Evolutionary conservation across 2,888 invertebrate species (phyloP).

Genomic region (Scaptomyza cyrtandrae): DNA sequence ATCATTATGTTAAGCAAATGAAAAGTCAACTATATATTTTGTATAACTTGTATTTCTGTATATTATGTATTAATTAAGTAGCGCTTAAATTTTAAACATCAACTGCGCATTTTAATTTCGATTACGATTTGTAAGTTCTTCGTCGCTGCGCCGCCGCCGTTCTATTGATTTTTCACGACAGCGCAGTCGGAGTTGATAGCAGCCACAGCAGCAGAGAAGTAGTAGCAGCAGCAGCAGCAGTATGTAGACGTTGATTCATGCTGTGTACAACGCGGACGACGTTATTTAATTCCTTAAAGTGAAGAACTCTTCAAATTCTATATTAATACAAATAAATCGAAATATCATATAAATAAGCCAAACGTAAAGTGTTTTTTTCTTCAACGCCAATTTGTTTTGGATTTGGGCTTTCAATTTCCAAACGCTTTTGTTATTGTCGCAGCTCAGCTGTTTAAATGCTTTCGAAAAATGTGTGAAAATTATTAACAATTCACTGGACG

Average conservation of each 20-base stretch:
- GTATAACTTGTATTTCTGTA: constrained; percentile 51
- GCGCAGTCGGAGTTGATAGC: constrained; percentile 26
- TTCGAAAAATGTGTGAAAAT: constrained; percentile 43
- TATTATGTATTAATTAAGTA: constrained; percentile 38
- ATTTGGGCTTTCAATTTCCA: constrained; percentile 4
- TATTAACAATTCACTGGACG: constrained; percentile 10
- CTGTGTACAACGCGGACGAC: constrained; percentile 50
- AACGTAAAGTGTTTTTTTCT: constrained; percentile 13
- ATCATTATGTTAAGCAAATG: constrained; percentile 45
- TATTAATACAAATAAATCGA: constrained; percentile 60
- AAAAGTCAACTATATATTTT: constrained; percentile 48
- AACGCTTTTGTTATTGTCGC: constrained; percentile 8
- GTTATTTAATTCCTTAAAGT: constrained; percentile 65
- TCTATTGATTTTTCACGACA: constrained; percentile 62
- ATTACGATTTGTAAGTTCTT: constrained; percentile 54
- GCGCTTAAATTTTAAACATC: constrained; percentile 24
- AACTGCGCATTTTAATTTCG: constrained; percentile 68
- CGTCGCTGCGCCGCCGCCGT: constrained; percentile 65
- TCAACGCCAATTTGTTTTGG: constrained; percentile 7
- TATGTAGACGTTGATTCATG: constrained; percentile 69
- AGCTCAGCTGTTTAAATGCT: constrained; percentile 38
- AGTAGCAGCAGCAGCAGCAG: constrained; percentile 31
- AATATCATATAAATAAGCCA: constrained; percentile 41
- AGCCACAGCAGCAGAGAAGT: constrained; percentile 12
- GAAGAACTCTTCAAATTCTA: constrained; percentile 53